Evolutionary conservation across 2,888 invertebrate species (phyloP), one percentile per base, ranked within the genome.

Genomic region (Synanthedon andrenaeformis): DNA sequence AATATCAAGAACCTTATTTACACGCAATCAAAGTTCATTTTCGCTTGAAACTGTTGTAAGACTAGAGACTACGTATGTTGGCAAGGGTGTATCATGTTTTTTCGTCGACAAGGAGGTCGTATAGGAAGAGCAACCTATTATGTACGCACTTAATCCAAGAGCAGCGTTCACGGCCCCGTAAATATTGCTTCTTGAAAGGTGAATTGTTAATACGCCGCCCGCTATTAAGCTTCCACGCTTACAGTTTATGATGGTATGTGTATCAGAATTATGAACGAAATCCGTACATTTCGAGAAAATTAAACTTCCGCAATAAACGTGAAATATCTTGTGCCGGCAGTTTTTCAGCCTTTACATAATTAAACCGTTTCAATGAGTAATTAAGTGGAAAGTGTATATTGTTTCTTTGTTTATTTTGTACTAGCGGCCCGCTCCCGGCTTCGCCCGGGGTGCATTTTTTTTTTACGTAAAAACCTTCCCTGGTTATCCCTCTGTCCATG

Each of bases 11-110:
- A 13, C 45, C 12, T 6, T 45, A 10, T 45, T 13, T 1, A 13
- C n/a, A 12, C 11, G 14, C 6, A 1, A 0, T n/a, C 14, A 5
- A 45, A 45, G 45, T n/a, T n/a, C 13, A n/a, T 13, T 13, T 45
- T 45, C 45, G 5, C 13, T 45, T 45, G 45, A 14, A 13, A 45
- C 4, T 5, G n/a, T 13, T 12, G 6, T 45, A 45, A 45, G n/a
- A 3, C 41, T 41, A 35, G 23, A 28, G 52, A 52, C 41, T 42
- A 51, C 51, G 55, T 54, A 64, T 59, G 56, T 54, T 62, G 61
- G 62, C 58, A 35, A 56, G 60, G 61, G 65, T 65, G 65, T 67
- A 69, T 70, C 67, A 64, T 67, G 66, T 72, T 73, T 73, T 71
- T 70, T 67, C 64, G 56, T 62, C 59, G 58, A 53, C 53, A 55